These are phyloP conservation scores for Megalonaias nervosa DNA, from an alignment of 1,140 invertebrate species.

Conservation along the genomic window DNA sequence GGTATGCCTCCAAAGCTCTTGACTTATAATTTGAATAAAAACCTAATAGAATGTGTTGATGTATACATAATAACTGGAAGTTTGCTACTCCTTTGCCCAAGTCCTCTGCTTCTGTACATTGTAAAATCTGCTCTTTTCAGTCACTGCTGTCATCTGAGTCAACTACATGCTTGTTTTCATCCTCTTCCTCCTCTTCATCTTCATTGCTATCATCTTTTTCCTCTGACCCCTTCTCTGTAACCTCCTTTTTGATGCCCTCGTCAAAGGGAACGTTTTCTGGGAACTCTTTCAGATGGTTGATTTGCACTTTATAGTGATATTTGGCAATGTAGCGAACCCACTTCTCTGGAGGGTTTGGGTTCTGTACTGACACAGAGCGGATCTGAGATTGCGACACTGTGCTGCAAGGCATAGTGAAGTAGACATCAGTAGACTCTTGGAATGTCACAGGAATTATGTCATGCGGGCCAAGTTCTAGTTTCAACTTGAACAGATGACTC, in stretches of 20 bases:
- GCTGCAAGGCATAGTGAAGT: slow-evolving; percentile 99
- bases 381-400: slow-evolving; percentile 98
- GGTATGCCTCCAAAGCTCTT: too few species aligned
- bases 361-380: slow-evolving; percentile 93
- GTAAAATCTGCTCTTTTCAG: too few species aligned
- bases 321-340: slow-evolving; percentile 98
- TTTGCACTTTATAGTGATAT: slow-evolving; percentile 87
- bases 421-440: slow-evolving; percentile 89
- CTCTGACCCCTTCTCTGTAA: background rate
- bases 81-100: too few species aligned
- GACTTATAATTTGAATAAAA: too few species aligned
- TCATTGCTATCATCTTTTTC: slow-evolving; percentile 6
- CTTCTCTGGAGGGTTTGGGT: slow-evolving; percentile 97
- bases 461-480: slow-evolving; percentile 94
- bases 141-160: too few species aligned
- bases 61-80: too few species aligned
- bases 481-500: slow-evolving; percentile 93
- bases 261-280: slow-evolving; percentile 31
- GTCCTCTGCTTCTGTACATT: too few species aligned
- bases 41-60: too few species aligned
- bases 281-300: slow-evolving; percentile 60
- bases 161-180: background rate
- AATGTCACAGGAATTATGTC: slow-evolving; percentile 97
- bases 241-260: slow-evolving; percentile 22
- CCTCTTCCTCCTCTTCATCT: slow-evolving; percentile 19